Conservation (phyloP, 2,113 vertebrate genomes). For the Dendrocopos noguchii region DNA sequence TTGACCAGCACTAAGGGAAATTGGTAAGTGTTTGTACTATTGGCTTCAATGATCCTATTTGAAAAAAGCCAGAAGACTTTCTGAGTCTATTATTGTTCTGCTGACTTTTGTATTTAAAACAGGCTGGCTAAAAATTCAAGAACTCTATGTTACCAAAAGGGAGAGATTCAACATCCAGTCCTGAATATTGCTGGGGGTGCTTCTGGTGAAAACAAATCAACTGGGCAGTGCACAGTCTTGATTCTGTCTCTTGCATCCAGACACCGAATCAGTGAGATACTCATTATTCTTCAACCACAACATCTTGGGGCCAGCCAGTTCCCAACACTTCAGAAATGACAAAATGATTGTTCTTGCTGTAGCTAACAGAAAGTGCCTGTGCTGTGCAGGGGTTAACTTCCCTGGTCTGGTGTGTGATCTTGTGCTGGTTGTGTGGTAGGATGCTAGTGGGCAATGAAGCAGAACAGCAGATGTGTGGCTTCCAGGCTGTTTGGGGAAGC, state of each 20-base stretch:
- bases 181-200: background rate
- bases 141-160: background rate
- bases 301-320: background rate
- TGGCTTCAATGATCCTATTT: background rate
- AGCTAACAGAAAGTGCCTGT: background rate
- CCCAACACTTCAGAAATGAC: background rate
- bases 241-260: background rate
- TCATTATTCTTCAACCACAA: background rate
- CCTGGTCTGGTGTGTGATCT: fast-evolving
- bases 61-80: constrained; percentile 23
- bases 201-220: background rate
- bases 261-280: constrained; percentile 2
- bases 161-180: background rate
- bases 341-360: fast-evolving
- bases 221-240: background rate
- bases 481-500: background rate
- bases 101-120: constrained; percentile 12
- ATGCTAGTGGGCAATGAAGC: background rate
- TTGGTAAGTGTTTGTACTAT: background rate
- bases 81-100: background rate
- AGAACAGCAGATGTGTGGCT: background rate
- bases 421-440: fast-evolving
- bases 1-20: background rate
- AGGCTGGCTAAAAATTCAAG: background rate
- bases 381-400: background rate